Base-by-base conservation (phyloP, 30 jellyfish, hydroid and myxozoan species). In the Hydractinia symbiolongicarpus region DNA sequence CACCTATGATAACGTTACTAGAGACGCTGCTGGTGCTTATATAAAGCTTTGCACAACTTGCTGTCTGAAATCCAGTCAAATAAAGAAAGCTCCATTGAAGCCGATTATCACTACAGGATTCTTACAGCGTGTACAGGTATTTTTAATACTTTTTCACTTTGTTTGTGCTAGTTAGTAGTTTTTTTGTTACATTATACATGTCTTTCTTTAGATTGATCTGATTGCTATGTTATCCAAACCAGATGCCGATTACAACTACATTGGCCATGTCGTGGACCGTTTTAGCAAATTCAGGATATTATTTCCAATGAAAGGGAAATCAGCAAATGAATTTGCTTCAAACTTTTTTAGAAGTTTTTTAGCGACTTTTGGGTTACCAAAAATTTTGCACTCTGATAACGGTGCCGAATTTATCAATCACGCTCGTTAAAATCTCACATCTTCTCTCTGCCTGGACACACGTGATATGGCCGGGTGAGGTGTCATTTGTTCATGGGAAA, bases 391-490 rank as follows among this genome's bases (percentile, higher is more conserved):
- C 19, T 64, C 74, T n/a, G 74, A 64, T 51, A 13, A 64, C 40
- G 74, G 74, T n/a, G 40, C 74, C 40, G 74, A 64, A 51, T 64
- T 1, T 51, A 51, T 64, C 9, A 7, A 64, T 51, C 19, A 51
- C 40, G 74, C 19, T n/a, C n/a, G n/a, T n/a, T n/a, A n/a, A n/a
- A n/a, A n/a, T n/a, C n/a, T n/a, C n/a, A n/a, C n/a, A n/a, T n/a
- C n/a, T n/a, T n/a, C n/a, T n/a, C n/a, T n/a, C n/a, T n/a, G n/a
- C n/a, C n/a, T n/a, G n/a, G n/a, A n/a, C n/a, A n/a, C n/a, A n/a
- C 9, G 84, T 30, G 51, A 57, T 53, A n/a, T 77, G 84, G 84
- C 84, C 84, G 16, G 84, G 84, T 10, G 84, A 77, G 8, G 84
- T 58, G 9, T 10, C 50, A 54, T 6, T 75, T 49, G 54, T 75